A percentile compares a stretch with the other conserved stretches of the same genome.
These are phyloP conservation scores for Lasioglossum malachurum DNA, from an alignment of 2,888 invertebrate species.

Conservation along the genomic window DNA sequence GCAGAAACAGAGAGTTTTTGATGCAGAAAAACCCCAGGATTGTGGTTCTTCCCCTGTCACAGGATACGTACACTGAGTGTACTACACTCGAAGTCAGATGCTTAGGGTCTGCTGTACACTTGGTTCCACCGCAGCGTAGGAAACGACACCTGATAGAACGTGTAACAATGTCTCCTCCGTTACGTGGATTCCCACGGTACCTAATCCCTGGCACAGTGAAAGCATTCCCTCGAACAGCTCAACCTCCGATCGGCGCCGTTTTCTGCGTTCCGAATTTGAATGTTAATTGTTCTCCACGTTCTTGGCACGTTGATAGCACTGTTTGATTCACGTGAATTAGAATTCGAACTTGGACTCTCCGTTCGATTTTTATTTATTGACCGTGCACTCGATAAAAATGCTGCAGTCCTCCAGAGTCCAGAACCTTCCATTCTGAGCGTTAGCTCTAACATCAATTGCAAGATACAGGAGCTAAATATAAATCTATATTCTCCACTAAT, in stretches of 20 bases:
- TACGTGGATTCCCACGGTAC: conserved; percentile 60
- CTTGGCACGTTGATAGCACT: neutral
- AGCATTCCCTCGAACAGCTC: conserved; percentile 51
- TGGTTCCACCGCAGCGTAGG: neutral
- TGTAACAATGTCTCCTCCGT: conserved; percentile 55
- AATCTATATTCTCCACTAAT: no score
- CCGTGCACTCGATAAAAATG: neutral
- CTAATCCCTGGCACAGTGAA: conserved; percentile 60
- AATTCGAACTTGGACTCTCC: neutral
- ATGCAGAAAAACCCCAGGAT: neutral
- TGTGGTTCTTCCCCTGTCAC: neutral
- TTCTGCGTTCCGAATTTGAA: conserved; percentile 39
- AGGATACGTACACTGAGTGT: neutral
- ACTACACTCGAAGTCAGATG: no score
- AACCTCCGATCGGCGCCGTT: conserved; percentile 22
- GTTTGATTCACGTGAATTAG: neutral
- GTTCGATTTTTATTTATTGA: neutral
- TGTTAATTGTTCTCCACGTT: conserved; percentile 21
- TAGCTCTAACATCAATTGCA: no score
- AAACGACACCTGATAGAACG: conserved; percentile 45
- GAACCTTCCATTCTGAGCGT: no score
- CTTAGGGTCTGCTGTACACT: neutral
- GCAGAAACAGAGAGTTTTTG: no score
- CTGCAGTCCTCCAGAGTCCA: no score
- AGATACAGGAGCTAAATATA: no score